phyloP scores from a whole-genome alignment of 2,113 vertebrate genomes.

The Plecturocebus donacophilus region DNA sequence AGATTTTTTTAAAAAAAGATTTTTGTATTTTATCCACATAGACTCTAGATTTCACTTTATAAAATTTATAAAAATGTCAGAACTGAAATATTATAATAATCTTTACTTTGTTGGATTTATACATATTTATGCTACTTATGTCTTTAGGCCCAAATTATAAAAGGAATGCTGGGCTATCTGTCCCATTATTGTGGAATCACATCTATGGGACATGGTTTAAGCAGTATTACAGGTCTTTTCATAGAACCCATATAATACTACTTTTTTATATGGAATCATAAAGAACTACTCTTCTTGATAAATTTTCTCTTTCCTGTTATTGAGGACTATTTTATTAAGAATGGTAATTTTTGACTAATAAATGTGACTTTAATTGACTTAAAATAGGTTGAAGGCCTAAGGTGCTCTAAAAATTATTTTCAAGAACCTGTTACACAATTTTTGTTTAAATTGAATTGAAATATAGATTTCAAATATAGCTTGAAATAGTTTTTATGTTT shows the following conservation, averaged over 20 bases:
- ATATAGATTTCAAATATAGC: neutral
- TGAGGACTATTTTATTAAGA: neutral
- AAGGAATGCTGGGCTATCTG: neutral
- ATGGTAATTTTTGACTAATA: neutral
- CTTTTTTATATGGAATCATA: neutral
- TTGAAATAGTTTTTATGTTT: neutral
- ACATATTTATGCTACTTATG: neutral
- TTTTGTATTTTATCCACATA: neutral
- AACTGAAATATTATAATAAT: neutral
- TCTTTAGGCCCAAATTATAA: neutral
- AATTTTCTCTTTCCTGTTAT: neutral
- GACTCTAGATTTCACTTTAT: neutral
- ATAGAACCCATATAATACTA: neutral
- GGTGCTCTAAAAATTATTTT: neutral
- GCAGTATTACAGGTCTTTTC: neutral
- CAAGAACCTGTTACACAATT: neutral
- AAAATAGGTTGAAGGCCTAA: neutral
- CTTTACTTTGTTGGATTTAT: neutral
- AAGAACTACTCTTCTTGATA: neutral
- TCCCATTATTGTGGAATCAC: neutral
- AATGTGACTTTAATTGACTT: neutral
- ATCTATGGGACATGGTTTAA: neutral
- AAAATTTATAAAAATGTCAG: neutral
- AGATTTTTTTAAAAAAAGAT: neutral
- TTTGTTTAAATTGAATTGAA: neutral